Evolutionary conservation across 1,140 invertebrate species (phyloP), one percentile per base, ranked within the genome.

Genomic region (Caenorhabditis tropicalis): DNA sequence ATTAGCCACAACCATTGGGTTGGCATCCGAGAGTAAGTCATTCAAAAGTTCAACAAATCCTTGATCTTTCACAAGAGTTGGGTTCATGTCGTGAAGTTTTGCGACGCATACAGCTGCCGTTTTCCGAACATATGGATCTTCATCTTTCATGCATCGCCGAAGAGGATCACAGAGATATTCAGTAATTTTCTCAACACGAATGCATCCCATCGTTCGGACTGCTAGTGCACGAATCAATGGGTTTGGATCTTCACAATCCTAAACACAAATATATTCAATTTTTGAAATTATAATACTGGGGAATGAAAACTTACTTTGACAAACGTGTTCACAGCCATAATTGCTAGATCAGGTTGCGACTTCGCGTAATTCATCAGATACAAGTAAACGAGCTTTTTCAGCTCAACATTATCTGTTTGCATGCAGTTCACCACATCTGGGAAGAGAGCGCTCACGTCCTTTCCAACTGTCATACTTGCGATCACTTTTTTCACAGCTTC

Each of bases 1-100:
- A 93, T 99, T 99, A 19, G 98, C 98, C 21, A 99, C 97, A 31
- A 99, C 98, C 98, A 99, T 99, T n/a, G 98, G 98, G 93, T 99
- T 99, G 0, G 97, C 99, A 92, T 99, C 98, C 29, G 96, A 98
- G 10, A 99, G 92, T 46, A 99, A 92, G 92, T 99, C 98, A 83
- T 97, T 97, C 16, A 99, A 92, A 88, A 98, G 95, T 92, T 99
- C 98, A 49, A 99, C 93, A 92, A 99, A 99, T 29, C 84, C 98
- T 93, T 99, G 95, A 89, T 98, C 96, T 92, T 98, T 96, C 6
- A 99, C 98, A 91, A 99, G 94, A 88, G 95, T 95, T 12, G 95
- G 94, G 92, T 99, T 98, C 88, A 99, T 92, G 48, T 94, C 94
- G 92, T 96, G 98, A 15, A 99, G 92, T 93, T 99, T 99, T n/a